Base-by-base conservation (phyloP, 2,113 vertebrate species). In the Chiloscyllium plagiosum region DNA sequence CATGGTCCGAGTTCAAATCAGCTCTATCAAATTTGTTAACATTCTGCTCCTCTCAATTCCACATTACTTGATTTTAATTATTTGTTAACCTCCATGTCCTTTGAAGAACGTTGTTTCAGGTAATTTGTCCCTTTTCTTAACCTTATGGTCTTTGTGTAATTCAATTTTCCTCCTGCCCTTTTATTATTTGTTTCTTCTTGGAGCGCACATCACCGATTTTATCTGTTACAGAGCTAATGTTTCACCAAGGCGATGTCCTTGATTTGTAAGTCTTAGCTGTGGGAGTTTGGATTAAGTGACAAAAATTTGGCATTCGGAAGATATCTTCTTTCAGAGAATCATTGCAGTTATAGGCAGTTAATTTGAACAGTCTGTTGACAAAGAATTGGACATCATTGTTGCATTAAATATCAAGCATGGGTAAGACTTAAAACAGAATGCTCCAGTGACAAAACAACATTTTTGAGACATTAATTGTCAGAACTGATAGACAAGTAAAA, bases 191-290 rank as follows among this genome's bases (percentile, higher is more conserved):
- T 66, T 68, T 93, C 37, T 15, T 4, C 13, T 93, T n/a, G 17
- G 19, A 37, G 61, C 10, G 0, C 20, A 61, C 61, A 83, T 83
- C 56, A n/a, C 65, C n/a, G 87, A 92, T 92, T 65, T 19, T 92
- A 61, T 92, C 33, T 92, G 87, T 92, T 65, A 61, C 56, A 61
- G 87, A 65, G 56, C 50, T 89, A 83, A 83, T 56, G 86, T 89
- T 89, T 56, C 86, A 89, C 87, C 65, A 33, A 92, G 50, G 50
- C 8, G 12, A 19, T 92, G 87, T n/a, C 17, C 33, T 93, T 65
- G 89, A 93, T 66, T 93, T 93, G 26, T 29, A 90, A 56, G 52
- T 90, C 66, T 68, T 66, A 61, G 3, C 17, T 65, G 22, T 65
- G 50, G 86, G 24, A 89, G 33, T 65, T 93, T 65, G 61, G 65